Base-by-base conservation (phyloP, 2,888 invertebrate species). In the Incurvaria masculella region DNA sequence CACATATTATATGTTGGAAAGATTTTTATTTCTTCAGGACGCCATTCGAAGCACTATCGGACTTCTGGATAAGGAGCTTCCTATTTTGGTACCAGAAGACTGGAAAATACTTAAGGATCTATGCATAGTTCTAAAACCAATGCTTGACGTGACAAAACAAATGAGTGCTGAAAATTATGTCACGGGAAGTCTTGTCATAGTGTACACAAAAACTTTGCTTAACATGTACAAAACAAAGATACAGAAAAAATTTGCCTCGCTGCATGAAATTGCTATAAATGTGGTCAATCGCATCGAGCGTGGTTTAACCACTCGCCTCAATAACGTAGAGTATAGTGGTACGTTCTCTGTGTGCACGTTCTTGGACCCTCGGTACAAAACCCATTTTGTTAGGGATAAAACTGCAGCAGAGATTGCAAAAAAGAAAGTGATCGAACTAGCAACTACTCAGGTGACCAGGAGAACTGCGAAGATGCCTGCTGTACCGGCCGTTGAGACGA, bases 341-440 rank as follows among this genome's bases (percentile, higher is more conserved):
- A 55, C 52, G 1, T 49, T 52, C 40, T 46, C 55, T 40, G 41
- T 55, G 20, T 54, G 52, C 6, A 54, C 52, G 23, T 47, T 53
- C 40, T 48, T 54, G 26, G 55, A 55, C 45, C 52, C 55, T 19
- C 42, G 54, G 42, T 54, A 52, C 2, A 54, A 52, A 48, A 41
- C 43, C 26, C 45, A 47, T 49, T 49, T 43, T 10, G 54, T 56
- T 2, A 44, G 33, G 46, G 47, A 53, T 4, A 39, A 48, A 21
- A 47, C 47, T 40, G 53, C 53, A 27, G 47, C 8, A 43, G 52
- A 48, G 51, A 52, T 45, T 52, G 47, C 43, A 44, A 50, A 50
- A 48, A 50, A 50, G 47, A 16, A 41, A 33, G 41, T 50, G 2
- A 43, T 48, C 26, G 40, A 48, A 50, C 45, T 50, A 18, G 50